Evolutionary conservation across 2,113 vertebrate species (phyloP).

Genomic region (Onychorhynchus coronatus): DNA sequence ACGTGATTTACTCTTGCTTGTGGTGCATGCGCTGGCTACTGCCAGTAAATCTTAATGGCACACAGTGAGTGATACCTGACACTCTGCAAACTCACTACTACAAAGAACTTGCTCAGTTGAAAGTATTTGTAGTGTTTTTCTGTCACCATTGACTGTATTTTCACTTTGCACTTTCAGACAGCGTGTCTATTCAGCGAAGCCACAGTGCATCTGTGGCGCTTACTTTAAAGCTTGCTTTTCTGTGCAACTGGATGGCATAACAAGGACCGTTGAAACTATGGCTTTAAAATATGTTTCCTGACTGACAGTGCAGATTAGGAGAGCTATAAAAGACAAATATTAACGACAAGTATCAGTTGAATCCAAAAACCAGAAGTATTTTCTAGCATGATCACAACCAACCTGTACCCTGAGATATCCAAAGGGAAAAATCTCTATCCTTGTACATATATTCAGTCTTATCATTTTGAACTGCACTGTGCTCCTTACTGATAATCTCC

Average conservation of each 20-base stretch:
- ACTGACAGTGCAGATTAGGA: slow-evolving; percentile 35
- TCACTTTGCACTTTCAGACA: neutral
- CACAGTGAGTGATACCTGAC: neutral
- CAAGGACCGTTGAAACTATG: slow-evolving; percentile 49
- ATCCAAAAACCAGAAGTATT: slow-evolving; percentile 38
- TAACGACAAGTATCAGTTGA: slow-evolving; percentile 32
- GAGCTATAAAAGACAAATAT: slow-evolving; percentile 56
- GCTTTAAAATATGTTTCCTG: slow-evolving; percentile 61
- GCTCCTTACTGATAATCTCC: slow-evolving; percentile 39
- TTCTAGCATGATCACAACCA: slow-evolving; percentile 22
- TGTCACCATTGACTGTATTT: neutral
- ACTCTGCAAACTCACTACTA: neutral
- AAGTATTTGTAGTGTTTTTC: neutral
- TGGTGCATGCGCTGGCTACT: neutral
- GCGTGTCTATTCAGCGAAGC: neutral
- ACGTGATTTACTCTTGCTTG: neutral
- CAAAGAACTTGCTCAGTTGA: neutral
- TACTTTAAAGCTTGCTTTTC: neutral
- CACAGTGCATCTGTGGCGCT: neutral
- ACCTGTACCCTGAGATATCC: neutral
- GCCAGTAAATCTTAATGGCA: neutral
- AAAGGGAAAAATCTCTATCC: neutral
- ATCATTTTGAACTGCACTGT: neutral
- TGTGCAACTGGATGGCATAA: neutral
- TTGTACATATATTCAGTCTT: neutral